Evolutionary conservation across 2,888 invertebrate species (phyloP), one percentile per base, ranked within the genome.

Genomic region (Ichneumoninae sp.): DNA sequence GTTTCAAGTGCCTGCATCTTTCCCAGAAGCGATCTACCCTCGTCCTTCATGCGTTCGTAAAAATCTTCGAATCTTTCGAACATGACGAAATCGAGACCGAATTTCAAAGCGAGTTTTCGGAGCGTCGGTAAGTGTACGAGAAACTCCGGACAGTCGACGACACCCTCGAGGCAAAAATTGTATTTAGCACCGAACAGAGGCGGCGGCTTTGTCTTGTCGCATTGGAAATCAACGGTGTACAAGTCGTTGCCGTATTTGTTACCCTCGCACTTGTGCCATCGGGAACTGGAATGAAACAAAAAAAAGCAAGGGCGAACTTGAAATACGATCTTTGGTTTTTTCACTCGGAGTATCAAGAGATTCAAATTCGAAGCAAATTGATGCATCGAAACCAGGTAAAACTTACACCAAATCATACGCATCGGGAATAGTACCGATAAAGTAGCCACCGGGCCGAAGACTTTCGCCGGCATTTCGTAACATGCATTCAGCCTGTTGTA

Each of bases 71-170:
- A 99, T 80, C 95, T 95, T 88, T 96, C 96, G 89, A 96, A 96
- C 73, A 95, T 95, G 0, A 96, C 95, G 87, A 97, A 94, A 90
- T 97, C 96, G 54, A 97, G 94, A 0, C 96, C 97, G 94, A 95
- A 96, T 90, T 96, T 96, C 57, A 95, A 94, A 13, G 96, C 97
- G 76, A 97, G 93, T 91, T 96, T 97, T 60, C 96, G 95, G 78
- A 99, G 95, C 4, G 97, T 95, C 22, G 98, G 98, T 94, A 99
- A 98, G 94, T 99, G 97, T 19, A 99, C 98, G 82, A 99, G 95
- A 95, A 99, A 99, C 94, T 99, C 99, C 1, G 99, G 99, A 93
- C 99, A 99, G 93, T 99, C 97, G 0, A 99, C 99, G 7, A 98
- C 98, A 52, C 98, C 99, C 92, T 99, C 98, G 88, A 99, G 95